phyloP scores from a whole-genome alignment of 2,888 invertebrate species.

The Auanema freiburgensis region DNA sequence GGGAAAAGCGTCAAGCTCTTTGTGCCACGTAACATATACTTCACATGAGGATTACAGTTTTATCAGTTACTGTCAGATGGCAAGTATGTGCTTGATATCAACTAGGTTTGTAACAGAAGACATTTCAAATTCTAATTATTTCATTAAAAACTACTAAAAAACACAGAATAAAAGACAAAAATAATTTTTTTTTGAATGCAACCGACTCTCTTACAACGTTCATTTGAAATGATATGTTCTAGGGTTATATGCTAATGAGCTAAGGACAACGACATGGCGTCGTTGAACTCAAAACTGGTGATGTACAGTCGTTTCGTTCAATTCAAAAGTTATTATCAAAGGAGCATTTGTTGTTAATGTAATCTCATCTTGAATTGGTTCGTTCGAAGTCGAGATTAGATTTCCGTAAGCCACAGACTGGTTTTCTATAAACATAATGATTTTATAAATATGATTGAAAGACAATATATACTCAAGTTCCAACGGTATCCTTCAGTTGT shows the following conservation, averaged over 20 bases:
- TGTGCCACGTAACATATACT: not conserved
- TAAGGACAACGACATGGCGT: not conserved
- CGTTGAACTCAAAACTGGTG: not conserved
- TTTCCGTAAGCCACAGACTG: slow-evolving; percentile 15
- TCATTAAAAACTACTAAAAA: not conserved
- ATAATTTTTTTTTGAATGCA: not conserved
- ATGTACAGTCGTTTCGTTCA: slow-evolving; percentile 2
- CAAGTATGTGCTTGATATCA: not conserved
- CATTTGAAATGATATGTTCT: not conserved
- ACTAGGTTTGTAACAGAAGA: no score
- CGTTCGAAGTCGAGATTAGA: slow-evolving; percentile 19
- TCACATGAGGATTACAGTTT: not conserved
- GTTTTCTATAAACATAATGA: slow-evolving; percentile 11
- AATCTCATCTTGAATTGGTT: slow-evolving; percentile 5
- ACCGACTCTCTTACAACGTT: not conserved
- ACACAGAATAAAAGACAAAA: not conserved
- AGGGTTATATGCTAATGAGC: not conserved
- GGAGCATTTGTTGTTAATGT: slow-evolving; percentile 9
- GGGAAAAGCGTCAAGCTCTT: no score
- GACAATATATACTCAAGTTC: slow-evolving; percentile 39
- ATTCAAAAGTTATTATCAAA: slow-evolving; percentile 18
- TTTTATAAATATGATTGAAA: not conserved
- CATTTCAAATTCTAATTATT: not conserved
- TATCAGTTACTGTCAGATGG: not conserved
- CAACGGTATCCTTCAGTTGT: slow-evolving; percentile 53